Evolutionary conservation across 2,888 invertebrate genomes (phyloP).

Genomic region (Tubulanus polymorphus): DNA sequence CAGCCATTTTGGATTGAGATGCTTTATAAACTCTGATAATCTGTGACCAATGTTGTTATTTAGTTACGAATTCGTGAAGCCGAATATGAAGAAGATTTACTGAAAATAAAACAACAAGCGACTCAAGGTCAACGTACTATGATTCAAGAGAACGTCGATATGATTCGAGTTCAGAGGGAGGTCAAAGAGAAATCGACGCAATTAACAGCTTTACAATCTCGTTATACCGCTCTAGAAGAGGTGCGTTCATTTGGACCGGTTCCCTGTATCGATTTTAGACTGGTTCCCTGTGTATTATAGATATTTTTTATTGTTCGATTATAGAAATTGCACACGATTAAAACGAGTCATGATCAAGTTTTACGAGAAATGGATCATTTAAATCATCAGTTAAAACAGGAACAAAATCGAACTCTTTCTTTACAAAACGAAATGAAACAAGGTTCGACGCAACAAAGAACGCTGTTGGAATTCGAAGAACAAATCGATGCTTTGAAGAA

Average conservation of each 20-base stretch:
- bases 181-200: slow-evolving; percentile 52
- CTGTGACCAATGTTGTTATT: slow-evolving; percentile 17
- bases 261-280: not conserved
- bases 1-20: not conserved
- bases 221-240: slow-evolving; percentile 48
- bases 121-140: slow-evolving; percentile 45
- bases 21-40: not conserved
- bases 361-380: slow-evolving; percentile 50
- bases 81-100: slow-evolving; percentile 50
- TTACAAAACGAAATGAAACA: slow-evolving; percentile 48
- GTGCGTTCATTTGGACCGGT: slow-evolving; percentile 24
- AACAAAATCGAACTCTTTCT: slow-evolving; percentile 43
- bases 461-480: slow-evolving; percentile 46
- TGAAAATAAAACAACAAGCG: slow-evolving; percentile 49
- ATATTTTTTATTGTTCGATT: slow-evolving; percentile 9
- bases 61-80: slow-evolving; percentile 43
- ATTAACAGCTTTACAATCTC: slow-evolving; percentile 44
- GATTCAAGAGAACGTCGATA: slow-evolving; percentile 54
- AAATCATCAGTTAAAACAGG: slow-evolving; percentile 47
- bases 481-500: slow-evolving; percentile 43
- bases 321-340: slow-evolving; percentile 47
- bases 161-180: slow-evolving; percentile 53
- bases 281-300: not conserved
- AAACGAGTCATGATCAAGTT: slow-evolving; percentile 48
- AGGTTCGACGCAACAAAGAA: slow-evolving; percentile 32